Base-by-base conservation (phyloP, 2,888 invertebrate genomes). In the Cenopis cana region DNA sequence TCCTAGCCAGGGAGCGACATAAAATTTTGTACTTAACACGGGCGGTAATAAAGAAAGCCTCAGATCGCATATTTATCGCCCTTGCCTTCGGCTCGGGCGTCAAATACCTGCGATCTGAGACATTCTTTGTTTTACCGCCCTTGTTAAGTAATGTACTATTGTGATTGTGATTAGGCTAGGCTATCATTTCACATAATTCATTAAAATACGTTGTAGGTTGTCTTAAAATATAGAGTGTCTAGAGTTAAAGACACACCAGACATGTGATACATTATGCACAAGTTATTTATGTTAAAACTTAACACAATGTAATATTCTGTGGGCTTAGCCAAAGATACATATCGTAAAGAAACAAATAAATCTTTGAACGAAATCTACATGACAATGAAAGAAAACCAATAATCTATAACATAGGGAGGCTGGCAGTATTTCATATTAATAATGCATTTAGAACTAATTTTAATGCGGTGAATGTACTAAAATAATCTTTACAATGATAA, bases 371-470 rank as follows among this genome's bases (percentile, higher is more conserved):
- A 79, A 82, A 88, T 89, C 87, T 84, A 82, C 89, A 89, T 89
- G 89, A 90, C 89, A 89, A 90, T 87, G 85, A 86, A 79, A 75
- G 75, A 78, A 76, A 81, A 86, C 88, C 88, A 88, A 90, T 89
- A 89, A 89, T 89, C 89, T 88, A 90, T 90, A 89, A 85, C 80
- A 84, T 87, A 85, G 83, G 87, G 88, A 87, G 85, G 83, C 84
- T 87, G 89, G 87, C 88, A 86, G 89, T 89, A 89, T 89, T 90
- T 88, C 89, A 90, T 89, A 90, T 90, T 90, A 89, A 90, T 89
- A 87, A 71, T 71, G 71, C 80, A 84, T 86, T 86, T 84, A 74
- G 82, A 87, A 89, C 89, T 86, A 88, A 89, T 89, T 89, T 88
- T 86, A 86, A 89, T 85, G 82, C 83, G 83, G 80, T 80, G 78